phyloP scores from a whole-genome alignment of 1,140 invertebrate species.

The Drosophila kurseongensis region DNA sequence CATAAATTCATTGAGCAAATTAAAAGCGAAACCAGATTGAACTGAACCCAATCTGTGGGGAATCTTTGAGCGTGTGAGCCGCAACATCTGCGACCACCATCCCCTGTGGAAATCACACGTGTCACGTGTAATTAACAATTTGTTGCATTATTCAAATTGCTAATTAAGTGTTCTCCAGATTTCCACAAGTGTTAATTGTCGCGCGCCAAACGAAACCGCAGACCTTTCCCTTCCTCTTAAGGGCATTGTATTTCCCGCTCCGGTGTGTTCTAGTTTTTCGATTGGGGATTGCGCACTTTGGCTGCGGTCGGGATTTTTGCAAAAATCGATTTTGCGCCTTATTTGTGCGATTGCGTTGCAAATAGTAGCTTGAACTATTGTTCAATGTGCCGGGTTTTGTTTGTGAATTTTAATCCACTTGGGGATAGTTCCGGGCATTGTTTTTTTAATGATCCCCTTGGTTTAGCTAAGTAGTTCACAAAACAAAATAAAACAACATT shows the following conservation, averaged over 20 bases:
- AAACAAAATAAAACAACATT: conserved; percentile 4
- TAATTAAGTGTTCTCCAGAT: conserved; percentile 61
- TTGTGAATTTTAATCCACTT: conserved; percentile 24
- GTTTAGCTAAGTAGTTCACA: neutral
- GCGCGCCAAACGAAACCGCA: conserved; percentile 28
- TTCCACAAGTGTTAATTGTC: conserved; percentile 64
- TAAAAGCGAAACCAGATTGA: conserved; percentile 32
- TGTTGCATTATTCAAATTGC: conserved; percentile 55
- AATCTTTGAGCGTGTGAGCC: conserved; percentile 1
- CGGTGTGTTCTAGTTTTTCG: conserved; percentile 32
- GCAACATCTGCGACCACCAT: conserved; percentile 11
- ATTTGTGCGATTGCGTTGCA: neutral
- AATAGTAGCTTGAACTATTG: conserved; percentile 39
- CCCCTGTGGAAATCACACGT: conserved; percentile 31
- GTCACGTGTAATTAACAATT: conserved; percentile 70
- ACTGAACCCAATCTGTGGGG: conserved; percentile 12
- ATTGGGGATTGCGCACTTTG: conserved; percentile 34
- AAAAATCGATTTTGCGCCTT: conserved; percentile 9
- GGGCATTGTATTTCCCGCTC: conserved; percentile 1
- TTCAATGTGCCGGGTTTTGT: conserved; percentile 22
- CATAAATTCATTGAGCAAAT: conserved; percentile 37
- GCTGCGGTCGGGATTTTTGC: conserved; percentile 30
- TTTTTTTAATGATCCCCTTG: conserved; percentile 6
- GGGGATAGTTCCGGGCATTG: conserved; percentile 18
- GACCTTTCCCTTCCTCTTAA: neutral